Conservation (phyloP, 2,113 vertebrate genomes). For the Pygoscelis antarcticus region DNA sequence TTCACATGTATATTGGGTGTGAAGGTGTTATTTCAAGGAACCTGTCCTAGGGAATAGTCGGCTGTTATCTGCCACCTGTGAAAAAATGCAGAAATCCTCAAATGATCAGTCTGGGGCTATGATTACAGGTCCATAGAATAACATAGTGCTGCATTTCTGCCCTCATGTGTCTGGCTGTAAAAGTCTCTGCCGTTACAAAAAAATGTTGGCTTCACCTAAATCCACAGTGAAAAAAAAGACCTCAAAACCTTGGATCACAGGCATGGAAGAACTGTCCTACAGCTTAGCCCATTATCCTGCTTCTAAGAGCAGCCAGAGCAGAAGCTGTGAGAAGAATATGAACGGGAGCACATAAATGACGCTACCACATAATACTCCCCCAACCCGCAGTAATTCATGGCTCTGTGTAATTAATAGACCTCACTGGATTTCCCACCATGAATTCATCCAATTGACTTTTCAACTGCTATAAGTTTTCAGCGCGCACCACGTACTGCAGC, state of each 20-base stretch:
- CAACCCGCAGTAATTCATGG: not conserved
- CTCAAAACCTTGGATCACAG: not conserved
- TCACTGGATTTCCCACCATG: not conserved
- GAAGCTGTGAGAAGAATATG: not conserved
- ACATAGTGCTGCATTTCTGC: not conserved
- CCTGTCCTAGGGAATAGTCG: not conserved
- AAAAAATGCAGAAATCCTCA: not conserved
- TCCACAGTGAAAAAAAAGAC: not conserved
- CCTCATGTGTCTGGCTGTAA: not conserved
- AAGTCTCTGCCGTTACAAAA: not conserved
- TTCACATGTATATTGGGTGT: rapidly evolving
- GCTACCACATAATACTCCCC: not conserved
- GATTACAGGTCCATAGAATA: not conserved
- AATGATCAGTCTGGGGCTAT: not conserved
- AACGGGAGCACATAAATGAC: not conserved
- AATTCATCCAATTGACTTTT: not conserved
- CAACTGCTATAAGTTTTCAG: not conserved
- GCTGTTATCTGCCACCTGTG: not conserved
- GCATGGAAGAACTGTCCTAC: not conserved
- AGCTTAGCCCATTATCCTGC: not conserved
- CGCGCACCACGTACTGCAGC: not conserved
- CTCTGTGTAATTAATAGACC: not conserved
- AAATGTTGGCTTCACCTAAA: not conserved
- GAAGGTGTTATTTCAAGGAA: not conserved
- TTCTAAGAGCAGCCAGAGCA: not conserved